Evolutionary conservation across 2,888 invertebrate species (phyloP), one percentile per base, ranked within the genome.

Genomic region (Buathra laborator): DNA sequence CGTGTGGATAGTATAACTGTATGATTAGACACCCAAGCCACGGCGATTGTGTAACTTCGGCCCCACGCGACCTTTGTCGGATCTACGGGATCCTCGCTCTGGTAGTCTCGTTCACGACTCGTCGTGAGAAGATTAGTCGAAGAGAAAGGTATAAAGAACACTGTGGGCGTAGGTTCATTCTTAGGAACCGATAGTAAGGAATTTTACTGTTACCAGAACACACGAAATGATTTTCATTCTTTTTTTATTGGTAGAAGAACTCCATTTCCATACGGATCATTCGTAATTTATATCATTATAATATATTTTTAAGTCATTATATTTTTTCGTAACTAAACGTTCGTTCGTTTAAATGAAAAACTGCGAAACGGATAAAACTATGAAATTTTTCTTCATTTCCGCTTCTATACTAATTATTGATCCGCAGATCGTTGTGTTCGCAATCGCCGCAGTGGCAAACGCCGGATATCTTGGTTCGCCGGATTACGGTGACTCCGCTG

Each of bases 341-440:
- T 37, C 2, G 1, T 37, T n/a, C n/a, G 6, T 37, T 37, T 37
- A 6, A 0, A 37, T 37, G 5, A 37, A 37, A 37, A 5, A 9
- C 9, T 5, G 37, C 0, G 7, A 37, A 37, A 37, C 9, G 0
- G 9, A 37, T 37, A 0, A 9, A 37, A 37, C 9, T 37, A 37
- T 37, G 5, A 37, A 37, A 37, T 9, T 37, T 37, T 2, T 37
- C 6, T 37, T 37, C 24, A 24, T 2, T 37, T 37, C 9, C 37
- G 37, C 5, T 37, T 37, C 37, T 5, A 1, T 37, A 37, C 37
- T 5, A 5, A 37, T 37, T 5, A 0, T 44, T 71, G 16, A n/a
- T 70, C 81, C 79, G 14, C 88, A 93, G 93, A 90, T 92, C 44
- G 77, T 92, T 59, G 82, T 92, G 32, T 81, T 92, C 85, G 90